Evolutionary conservation across 2,113 vertebrate genomes (phyloP).

Genomic region (Brachyhypopomus gauderio): DNA sequence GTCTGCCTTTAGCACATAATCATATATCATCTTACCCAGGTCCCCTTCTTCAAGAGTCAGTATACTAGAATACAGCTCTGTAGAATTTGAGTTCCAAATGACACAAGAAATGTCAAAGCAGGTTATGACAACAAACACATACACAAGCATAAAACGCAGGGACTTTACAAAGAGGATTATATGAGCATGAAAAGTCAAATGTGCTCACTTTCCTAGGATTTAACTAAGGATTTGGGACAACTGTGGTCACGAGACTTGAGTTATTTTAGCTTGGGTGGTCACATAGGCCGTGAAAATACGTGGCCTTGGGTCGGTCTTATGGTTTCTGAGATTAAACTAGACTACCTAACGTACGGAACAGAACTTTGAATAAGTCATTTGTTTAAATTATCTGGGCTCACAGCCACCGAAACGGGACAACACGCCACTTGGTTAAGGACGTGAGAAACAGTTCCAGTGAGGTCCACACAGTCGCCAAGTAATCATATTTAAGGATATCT

Average conservation of each 20-base stretch:
- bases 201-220: neutral
- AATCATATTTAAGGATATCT: neutral
- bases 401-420: conserved; percentile 30
- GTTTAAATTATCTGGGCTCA: conserved; percentile 37
- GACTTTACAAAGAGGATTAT: neutral
- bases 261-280: conserved; percentile 61
- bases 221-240: conserved; percentile 54
- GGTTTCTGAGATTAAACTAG: conserved; percentile 54
- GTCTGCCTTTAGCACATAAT: conserved; percentile 63
- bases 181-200: conserved; percentile 1
- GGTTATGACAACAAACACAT: conserved; percentile 49
- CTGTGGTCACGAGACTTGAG: conserved; percentile 72
- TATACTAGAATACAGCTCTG: conserved; percentile 76
- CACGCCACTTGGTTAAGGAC: conserved; percentile 1
- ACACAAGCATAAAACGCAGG: conserved; percentile 11
- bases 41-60: conserved; percentile 73
- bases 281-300: conserved; percentile 68
- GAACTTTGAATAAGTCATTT: conserved; percentile 36
- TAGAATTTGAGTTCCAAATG: conserved; percentile 52
- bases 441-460: conserved; percentile 14
- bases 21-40: conserved; percentile 70
- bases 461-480: neutral
- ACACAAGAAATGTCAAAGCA: conserved; percentile 57
- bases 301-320: conserved; percentile 65
- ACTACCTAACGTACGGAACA: conserved; percentile 2